Conservation (phyloP, 2,888 invertebrate species). For the Latrodectus elegans region DNA sequence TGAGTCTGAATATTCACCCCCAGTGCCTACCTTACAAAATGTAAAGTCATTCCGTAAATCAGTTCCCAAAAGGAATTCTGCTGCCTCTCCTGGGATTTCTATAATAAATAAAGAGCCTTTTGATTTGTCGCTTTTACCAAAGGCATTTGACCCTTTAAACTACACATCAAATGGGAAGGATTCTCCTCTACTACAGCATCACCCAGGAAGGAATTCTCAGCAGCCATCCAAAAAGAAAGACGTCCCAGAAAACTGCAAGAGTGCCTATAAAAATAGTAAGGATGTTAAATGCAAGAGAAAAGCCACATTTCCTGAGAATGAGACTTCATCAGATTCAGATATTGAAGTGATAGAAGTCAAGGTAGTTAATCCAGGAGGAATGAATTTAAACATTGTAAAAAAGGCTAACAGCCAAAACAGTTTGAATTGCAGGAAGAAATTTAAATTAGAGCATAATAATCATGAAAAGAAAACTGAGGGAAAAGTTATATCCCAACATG, state of each 20-base stretch:
- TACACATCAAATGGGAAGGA: neutral
- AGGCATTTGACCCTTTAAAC: neutral
- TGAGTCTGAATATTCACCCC: neutral
- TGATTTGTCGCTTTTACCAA: neutral
- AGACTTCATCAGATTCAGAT: slow-evolving; percentile 26
- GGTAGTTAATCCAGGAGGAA: neutral
- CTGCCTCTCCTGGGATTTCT: neutral
- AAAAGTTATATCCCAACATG: neutral
- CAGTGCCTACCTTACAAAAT: slow-evolving; percentile 8
- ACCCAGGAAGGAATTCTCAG: neutral
- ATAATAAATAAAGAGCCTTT: slow-evolving; percentile 1
- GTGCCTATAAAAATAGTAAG: neutral
- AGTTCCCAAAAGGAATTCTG: slow-evolving; percentile 36
- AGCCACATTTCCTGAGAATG: neutral
- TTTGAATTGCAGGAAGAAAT: too few relatives aligned
- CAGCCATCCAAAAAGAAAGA: neutral
- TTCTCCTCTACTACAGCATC: neutral
- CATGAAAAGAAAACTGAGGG: slow-evolving; percentile 1
- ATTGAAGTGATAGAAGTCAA: slow-evolving; percentile 26
- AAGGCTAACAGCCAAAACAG: neutral
- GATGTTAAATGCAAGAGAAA: neutral
- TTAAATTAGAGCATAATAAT: too few relatives aligned
- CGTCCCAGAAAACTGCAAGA: neutral
- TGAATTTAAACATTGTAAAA: neutral
- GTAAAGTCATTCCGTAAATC: slow-evolving; percentile 29